A percentile compares a stretch with the other conserved stretches of the same genome.
Conservation (phyloP, 1,140 invertebrate genomes). For the Drusus annulatus region DNA sequence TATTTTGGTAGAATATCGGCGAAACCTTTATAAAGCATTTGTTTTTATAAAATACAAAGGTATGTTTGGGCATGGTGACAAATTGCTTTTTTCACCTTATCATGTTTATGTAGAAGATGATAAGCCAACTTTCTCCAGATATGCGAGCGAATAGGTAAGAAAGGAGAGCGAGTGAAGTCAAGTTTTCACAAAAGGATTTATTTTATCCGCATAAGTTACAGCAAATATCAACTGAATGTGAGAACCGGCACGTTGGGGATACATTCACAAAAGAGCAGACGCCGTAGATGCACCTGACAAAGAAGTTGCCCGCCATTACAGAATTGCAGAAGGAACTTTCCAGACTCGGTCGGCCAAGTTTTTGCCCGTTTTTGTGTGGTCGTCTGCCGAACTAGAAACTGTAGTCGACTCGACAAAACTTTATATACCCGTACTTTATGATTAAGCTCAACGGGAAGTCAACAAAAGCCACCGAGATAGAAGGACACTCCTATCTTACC, state of each 20-base stretch:
- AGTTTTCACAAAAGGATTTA: conserved; percentile 5
- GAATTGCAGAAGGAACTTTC: conserved; percentile 19
- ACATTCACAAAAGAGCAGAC: conserved; percentile 30
- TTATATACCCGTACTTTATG: conserved; percentile 9
- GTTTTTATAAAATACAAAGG: too few relatives aligned
- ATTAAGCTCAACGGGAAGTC: conserved; percentile 10
- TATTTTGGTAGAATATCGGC: too few relatives aligned
- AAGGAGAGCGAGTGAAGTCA: too few relatives aligned
- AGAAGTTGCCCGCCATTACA: conserved; percentile 18
- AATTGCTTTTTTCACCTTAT: too few relatives aligned
- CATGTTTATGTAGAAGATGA: too few relatives aligned
- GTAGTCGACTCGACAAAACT: conserved; percentile 22
- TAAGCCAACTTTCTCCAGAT: too few relatives aligned
- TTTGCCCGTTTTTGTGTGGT: conserved; percentile 30
- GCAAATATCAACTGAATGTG: conserved; percentile 13
- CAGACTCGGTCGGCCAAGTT: conserved; percentile 30
- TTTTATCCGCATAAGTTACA: neutral
- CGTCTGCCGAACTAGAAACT: conserved; percentile 16
- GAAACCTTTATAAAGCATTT: too few relatives aligned
- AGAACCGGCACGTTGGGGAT: neutral
- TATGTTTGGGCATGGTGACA: too few relatives aligned
- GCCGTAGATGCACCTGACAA: conserved; percentile 37
- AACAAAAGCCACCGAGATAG: conserved; percentile 2
- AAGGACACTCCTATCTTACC: neutral
- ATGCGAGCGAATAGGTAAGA: too few relatives aligned